Conservation (phyloP, 35 echinoderm and acorn worm species). For the Heliocidaris erythrogramma region DNA sequence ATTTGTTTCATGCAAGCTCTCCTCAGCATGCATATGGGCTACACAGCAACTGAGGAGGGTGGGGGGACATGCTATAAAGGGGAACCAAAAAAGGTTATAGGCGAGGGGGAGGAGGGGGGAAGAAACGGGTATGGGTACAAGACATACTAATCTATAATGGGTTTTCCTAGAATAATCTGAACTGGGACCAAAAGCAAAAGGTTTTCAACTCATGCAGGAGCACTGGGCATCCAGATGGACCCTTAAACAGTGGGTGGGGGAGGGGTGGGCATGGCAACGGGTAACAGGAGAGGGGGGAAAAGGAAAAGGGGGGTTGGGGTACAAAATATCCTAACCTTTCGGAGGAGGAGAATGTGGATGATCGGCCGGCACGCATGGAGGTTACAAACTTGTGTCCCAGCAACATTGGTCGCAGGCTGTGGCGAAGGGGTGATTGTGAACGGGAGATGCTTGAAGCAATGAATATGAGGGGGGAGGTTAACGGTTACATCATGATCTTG, state of each 20-base stretch:
- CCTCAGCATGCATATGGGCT: too few relatives aligned
- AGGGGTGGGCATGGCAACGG: background rate
- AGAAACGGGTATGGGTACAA: too few relatives aligned
- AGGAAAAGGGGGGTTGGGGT: background rate
- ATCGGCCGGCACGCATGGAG: slow-evolving; percentile 41
- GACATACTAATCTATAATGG: too few relatives aligned
- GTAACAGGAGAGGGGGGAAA: background rate
- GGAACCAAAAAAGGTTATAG: background rate
- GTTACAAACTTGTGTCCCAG: slow-evolving; percentile 44
- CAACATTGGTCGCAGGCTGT: slow-evolving; percentile 42
- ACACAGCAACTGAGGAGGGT: background rate
- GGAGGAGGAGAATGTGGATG: slow-evolving; percentile 51
- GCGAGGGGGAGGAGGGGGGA: too few relatives aligned
- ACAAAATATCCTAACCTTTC: slow-evolving; percentile 39
- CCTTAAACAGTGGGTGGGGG: too few relatives aligned
- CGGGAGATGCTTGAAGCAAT: slow-evolving; percentile 49
- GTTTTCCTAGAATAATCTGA: too few relatives aligned
- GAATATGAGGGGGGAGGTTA: background rate
- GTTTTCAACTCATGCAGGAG: too few relatives aligned
- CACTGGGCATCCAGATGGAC: too few relatives aligned
- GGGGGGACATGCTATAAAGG: background rate
- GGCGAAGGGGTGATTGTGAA: slow-evolving; percentile 45
- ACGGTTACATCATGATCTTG: background rate
- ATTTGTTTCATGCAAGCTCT: too few relatives aligned
- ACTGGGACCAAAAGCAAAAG: too few relatives aligned